Base-by-base conservation (phyloP, 2,888 invertebrate species). In the Calameuta filiformis region DNA sequence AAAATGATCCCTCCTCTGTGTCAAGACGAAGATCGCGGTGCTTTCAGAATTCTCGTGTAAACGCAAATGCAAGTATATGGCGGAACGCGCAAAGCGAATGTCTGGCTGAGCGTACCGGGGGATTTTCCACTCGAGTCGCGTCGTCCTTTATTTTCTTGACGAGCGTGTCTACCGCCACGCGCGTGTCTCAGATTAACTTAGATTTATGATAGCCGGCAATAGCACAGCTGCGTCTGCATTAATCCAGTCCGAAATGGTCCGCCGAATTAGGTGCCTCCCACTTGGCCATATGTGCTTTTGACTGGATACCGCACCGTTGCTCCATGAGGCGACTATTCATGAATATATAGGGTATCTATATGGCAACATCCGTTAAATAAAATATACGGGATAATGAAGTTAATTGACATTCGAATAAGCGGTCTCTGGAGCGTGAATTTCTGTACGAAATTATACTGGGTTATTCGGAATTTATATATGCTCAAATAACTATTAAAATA, bases 201-300 rank as follows among this genome's bases (percentile, higher is more conserved):
- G 87, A 89, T 90, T 89, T 87, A 89, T 84, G 87, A 86, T 83
- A 81, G 81, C 76, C 75, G 75, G 75, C 80, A 76, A 83, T 81
- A 81, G 81, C 83, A 81, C 89, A 89, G 86, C 88, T 88, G 88
- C 81, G 85, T 85, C 85, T 81, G 82, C 87, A 88, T 89, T 90
- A 89, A 89, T 89, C 87, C 85, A 83, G 82, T 83, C 82, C 82
- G 84, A 86, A 87, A 85, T 83, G 82, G 82, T 84, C 84, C 81
- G 77, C 75, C 82, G 82, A 87, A 85, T 85, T 83, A 77, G 79
- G 75, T 77, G 68, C 79, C 68, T 74, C 56, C 79, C 77, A 71
- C 77, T 77, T 73, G 79, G 82, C 82, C 85, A 84, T 84, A 82
- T 84, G 82, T 78, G 82, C 81, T 81, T 81, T 81, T 82, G 82